Evolutionary conservation across 2,113 vertebrate species (phyloP), one percentile per base, ranked within the genome.

Genomic region (Aegithalos caudatus): DNA sequence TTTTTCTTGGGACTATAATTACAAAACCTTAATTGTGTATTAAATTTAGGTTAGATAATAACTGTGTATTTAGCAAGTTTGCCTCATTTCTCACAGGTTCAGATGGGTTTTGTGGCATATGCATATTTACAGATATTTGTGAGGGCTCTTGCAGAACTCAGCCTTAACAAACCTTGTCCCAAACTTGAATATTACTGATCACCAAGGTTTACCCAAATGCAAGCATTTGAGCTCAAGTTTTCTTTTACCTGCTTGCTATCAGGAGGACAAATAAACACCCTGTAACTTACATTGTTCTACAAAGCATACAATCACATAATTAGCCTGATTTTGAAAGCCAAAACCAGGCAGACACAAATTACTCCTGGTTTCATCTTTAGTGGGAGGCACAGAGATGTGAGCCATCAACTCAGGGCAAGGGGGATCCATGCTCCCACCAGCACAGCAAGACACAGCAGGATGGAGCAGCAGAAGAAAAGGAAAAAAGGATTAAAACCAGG

Each of bases 381-480:
- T 14, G 31, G 53, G n/a, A 92, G 18, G 22, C 60, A 42, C 19
- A 57, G 76, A 42, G 48, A 81, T 0, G 1, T 3, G 5, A 72
- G 12, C 44, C 51, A 37, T 2, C 0, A 0, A n/a, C 18, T 33
- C 20, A 40, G 25, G 35, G 35, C 48, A 47, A 77, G 33, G 9
- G 28, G 35, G 6, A 81, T 19, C 31, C 7, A 1, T 31, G 10
- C 12, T 78, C 56, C 27, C 38, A 88, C 19, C 71, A 57, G 66
- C 58, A 83, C 10, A 50, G 31, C n/a, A 31, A 61, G 62, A 42
- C 24, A 15, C 0, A 57, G 67, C 28, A 69, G 57, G 31, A 17
- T 2, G 4, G 54, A 48, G 12, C 5, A 28, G 25, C 13, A 66
- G 22, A 64, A 57, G 50, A 56, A 10, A 71, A 31, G 72, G 50